Evolutionary conservation across 2,888 invertebrate species (phyloP), one percentile per base, ranked within the genome.

Genomic region (Eupithecia exiguata): DNA sequence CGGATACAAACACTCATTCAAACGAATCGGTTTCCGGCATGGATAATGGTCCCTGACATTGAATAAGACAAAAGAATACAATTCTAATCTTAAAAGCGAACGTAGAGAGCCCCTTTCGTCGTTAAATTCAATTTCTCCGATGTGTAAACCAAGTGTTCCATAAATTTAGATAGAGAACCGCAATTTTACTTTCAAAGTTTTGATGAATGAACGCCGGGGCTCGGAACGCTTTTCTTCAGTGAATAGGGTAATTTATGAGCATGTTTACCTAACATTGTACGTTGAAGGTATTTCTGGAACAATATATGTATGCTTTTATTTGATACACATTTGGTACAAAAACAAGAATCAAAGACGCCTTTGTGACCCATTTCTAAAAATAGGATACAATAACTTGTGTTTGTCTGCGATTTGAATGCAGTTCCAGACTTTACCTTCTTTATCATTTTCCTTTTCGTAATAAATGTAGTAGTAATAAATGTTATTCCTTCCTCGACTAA

Each of bases 1-100:
- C 74, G 70, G 74, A 70, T 70, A 63, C 67, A 30, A 40, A 63
- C 38, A 49, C 62, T 70, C 70, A 70, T 69, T 72, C 69, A 72
- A 58, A 69, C 62, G 69, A 14, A 67, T 67, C 71, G 61, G n/a
- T 65, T 38, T 38, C 38, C 63, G 16, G 30, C 65, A 38, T 12
- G 38, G 65, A 38, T 65, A 38, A 10, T 65, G 38, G 65, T 65
- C 38, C n/a, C n/a, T 38, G n/a, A 12, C 65, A 38, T 38, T 65
- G 12, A 65, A n/a, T 38, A 10, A 36, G 12, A n/a, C 35, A n/a
- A n/a, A 65, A 16, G 5, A 62, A 35, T 35, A 62, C 18, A 62
- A 16, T 62, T 70, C 61, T 69, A n/a, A 43, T 62, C 21, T 46
- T 46, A 68, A 63, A 70, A 49, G 38, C 58, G 43, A 69, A 36